Percentiles rank a stretch among this genome's conserved stretches.
Conservation (phyloP, 1,140 invertebrate genomes). For the Caenorhabditis brenneri region DNA sequence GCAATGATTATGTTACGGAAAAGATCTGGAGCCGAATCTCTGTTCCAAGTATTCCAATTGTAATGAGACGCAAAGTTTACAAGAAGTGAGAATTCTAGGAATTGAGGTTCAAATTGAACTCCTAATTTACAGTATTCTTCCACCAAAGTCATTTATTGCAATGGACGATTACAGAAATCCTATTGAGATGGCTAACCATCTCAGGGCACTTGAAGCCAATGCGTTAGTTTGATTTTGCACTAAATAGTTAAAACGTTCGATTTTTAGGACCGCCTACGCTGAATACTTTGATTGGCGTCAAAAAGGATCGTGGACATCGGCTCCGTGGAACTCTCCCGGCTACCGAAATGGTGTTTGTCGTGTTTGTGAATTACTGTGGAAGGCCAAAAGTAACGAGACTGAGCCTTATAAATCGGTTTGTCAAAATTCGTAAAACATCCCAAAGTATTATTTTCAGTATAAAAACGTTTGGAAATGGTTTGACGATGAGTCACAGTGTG, state of each 20-base stretch:
- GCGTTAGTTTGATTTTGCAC: neutral
- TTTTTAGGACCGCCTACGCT: conserved; percentile 45
- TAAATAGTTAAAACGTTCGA: neutral
- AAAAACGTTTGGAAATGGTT: conserved; percentile 51
- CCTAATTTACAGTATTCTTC: conserved; percentile 48
- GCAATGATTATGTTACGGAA: conserved; percentile 58
- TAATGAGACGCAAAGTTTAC: conserved; percentile 42
- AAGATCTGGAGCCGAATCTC: conserved; percentile 52
- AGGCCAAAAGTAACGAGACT: neutral
- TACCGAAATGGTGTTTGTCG: conserved; percentile 46
- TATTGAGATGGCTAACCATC: conserved; percentile 50
- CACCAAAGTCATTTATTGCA: conserved; percentile 54
- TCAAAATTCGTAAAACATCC: neutral
- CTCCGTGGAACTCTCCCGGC: conserved; percentile 47
- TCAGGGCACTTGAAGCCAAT: conserved; percentile 37
- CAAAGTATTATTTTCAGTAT: conserved; percentile 37
- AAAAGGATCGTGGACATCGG: conserved; percentile 42
- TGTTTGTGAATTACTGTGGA: conserved; percentile 49
- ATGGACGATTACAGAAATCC: conserved; percentile 54
- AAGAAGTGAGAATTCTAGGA: conserved; percentile 12
- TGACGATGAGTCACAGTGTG: conserved; percentile 44
- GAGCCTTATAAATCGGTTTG: conserved; percentile 37
- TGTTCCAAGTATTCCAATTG: conserved; percentile 48
- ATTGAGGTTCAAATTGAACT: neutral
- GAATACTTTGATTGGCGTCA: conserved; percentile 51